phyloP scores from a whole-genome alignment of 2,113 vertebrate genomes.

The Spea bombifrons region DNA sequence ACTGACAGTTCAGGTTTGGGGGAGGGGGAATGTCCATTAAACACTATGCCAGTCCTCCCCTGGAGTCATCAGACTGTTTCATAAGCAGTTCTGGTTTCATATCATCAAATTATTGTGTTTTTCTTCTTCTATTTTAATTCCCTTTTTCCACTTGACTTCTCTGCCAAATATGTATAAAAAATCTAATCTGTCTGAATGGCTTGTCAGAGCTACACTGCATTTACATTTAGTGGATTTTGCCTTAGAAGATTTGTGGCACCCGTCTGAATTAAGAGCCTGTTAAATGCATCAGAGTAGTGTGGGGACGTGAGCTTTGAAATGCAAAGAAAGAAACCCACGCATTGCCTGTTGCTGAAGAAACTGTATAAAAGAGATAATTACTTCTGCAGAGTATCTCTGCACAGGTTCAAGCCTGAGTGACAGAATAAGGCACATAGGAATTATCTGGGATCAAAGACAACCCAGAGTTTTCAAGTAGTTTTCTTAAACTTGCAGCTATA shows the following conservation, averaged over 20 bases:
- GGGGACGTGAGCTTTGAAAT: slow-evolving; percentile 35
- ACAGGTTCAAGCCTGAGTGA: slow-evolving; percentile 37
- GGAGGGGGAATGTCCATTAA: background rate
- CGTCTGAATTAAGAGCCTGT: slow-evolving; percentile 25
- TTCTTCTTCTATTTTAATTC: slow-evolving; percentile 1
- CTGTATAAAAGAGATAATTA: slow-evolving; percentile 27
- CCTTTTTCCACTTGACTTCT: slow-evolving; percentile 15
- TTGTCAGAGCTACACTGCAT: slow-evolving; percentile 27
- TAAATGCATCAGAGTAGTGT: slow-evolving; percentile 31
- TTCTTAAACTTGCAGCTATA: slow-evolving; percentile 15
- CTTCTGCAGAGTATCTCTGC: slow-evolving; percentile 23
- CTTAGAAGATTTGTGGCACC: slow-evolving; percentile 39
- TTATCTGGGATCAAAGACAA: slow-evolving; percentile 37
- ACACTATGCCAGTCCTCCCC: background rate
- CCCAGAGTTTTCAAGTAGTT: slow-evolving; percentile 19
- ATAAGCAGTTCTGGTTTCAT: slow-evolving; percentile 25
- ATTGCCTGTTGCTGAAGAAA: slow-evolving; percentile 26
- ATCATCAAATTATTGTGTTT: background rate
- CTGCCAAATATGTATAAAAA: slow-evolving; percentile 2
- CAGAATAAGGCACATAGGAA: slow-evolving; percentile 40
- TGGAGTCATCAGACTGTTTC: slow-evolving; percentile 7
- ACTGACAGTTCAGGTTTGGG: background rate
- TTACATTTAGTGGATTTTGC: slow-evolving; percentile 30
- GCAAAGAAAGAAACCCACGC: slow-evolving; percentile 2
- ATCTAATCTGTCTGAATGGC: slow-evolving; percentile 15